These are phyloP conservation scores for Cottus gobio DNA, from an alignment of 2,113 vertebrate species.

Conservation along the genomic window DNA sequence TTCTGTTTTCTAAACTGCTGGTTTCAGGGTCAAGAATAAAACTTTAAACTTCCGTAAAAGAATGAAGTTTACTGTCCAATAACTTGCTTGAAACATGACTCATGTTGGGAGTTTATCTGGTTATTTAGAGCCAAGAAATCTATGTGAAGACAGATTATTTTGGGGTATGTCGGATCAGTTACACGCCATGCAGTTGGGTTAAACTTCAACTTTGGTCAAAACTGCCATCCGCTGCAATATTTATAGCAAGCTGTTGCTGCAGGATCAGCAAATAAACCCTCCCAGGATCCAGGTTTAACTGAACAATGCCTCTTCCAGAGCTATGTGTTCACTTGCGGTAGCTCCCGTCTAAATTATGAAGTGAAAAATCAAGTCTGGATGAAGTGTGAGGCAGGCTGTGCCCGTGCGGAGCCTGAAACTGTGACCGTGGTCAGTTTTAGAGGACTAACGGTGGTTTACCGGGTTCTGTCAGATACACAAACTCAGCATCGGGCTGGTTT, in stretches of 20 bases:
- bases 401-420: constrained; percentile 22
- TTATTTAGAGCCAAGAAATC: neutral
- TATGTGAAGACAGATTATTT: neutral
- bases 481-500: constrained; percentile 54
- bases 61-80: neutral
- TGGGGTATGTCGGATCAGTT: neutral
- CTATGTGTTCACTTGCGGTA: constrained; percentile 26
- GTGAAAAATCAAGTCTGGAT: constrained; percentile 14
- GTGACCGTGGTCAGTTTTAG: constrained; percentile 39
- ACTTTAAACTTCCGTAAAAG: neutral
- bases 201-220: constrained; percentile 20
- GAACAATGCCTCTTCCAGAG: constrained; percentile 35
- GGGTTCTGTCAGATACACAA: constrained; percentile 50
- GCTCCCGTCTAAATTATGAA: constrained; percentile 30
- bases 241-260: neutral
- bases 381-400: constrained; percentile 27
- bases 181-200: neutral
- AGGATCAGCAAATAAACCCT: constrained; percentile 8
- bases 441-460: constrained; percentile 44
- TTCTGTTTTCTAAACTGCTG: neutral
- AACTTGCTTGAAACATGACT: neutral
- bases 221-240: neutral
- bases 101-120: neutral
- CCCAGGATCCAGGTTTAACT: constrained; percentile 8
- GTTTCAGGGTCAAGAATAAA: neutral